Evolutionary conservation across 2,797 vertebrate genomes (phyloP), one percentile per base, ranked within the genome.

Genomic region (Fundulus diaphanus): DNA sequence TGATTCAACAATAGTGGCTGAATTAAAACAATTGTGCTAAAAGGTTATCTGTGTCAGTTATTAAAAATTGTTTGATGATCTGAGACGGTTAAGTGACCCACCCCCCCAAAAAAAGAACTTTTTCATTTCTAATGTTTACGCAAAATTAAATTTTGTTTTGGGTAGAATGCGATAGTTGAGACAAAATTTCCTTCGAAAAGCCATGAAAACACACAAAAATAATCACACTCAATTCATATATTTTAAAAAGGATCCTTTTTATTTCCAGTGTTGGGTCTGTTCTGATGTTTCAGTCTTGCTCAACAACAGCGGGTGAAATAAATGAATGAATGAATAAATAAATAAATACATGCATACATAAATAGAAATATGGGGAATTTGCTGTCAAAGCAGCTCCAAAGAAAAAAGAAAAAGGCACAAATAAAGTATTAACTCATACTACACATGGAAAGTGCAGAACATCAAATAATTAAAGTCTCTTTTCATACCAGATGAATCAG

Each of bases 401-500:
- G 15, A 31, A 61, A 68, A 54, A 8, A 31, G 4, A 77, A 68
- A 72, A 68, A 81, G 71, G 51, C 67, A 81, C 59, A 66, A 2
- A 49, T 24, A 3, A 33, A 33, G 44, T 9, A 2, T 65, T n/a
- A 42, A 35, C n/a, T 9, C 13, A 8, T 42, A n/a, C 0, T 20
- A 27, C 9, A 52, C 35, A 42, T 56, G 31, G 67, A 57, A 74
- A 48, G 54, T 48, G 42, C 48, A 65, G 6, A 46, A 27, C 22
- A 46, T 11, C 12, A 42, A 27, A 33, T 15, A n/a, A 31, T 8
- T 29, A 29, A 52, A 35, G 31, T 40, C 56, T 61, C 18, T 37
- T n/a, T 68, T 70, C 35, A 52, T n/a, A 27, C 24, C 44, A 57
- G 29, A 57, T 49, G 40, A 42, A 24, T 46, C 12, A 40, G 24